These are phyloP conservation scores for Lucilia sericata DNA, from an alignment of 1,140 invertebrate genomes.

Conservation along the genomic window DNA sequence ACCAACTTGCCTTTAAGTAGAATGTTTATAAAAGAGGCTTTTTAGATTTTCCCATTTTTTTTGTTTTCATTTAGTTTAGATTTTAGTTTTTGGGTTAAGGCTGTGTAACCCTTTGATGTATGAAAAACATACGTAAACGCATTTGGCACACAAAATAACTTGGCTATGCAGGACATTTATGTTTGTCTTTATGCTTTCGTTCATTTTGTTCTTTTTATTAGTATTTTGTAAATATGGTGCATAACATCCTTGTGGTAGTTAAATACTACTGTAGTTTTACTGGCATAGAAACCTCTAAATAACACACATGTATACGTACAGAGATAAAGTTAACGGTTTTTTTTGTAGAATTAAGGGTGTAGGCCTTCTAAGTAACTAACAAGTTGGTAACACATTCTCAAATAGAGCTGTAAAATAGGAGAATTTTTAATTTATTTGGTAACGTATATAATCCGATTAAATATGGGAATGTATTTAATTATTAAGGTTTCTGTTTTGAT, in stretches of 20 bases:
- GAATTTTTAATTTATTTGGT: no score
- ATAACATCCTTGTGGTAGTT: conserved; percentile 19
- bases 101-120: conserved; percentile 38
- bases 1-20: neutral
- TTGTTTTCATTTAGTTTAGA: neutral
- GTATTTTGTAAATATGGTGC: conserved; percentile 20
- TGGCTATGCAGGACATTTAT: conserved; percentile 21
- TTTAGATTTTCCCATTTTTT: neutral
- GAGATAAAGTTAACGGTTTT: neutral
- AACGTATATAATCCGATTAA: no score
- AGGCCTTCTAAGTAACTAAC: neutral
- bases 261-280: conserved; percentile 7
- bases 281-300: neutral
- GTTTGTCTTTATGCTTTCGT: neutral
- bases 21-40: conserved; percentile 10
- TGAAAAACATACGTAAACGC: conserved; percentile 13
- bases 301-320: neutral
- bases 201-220: neutral
- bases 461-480: no score
- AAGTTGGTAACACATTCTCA: no score
- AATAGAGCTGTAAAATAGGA: no score
- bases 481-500: no score
- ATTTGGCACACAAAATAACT: conserved; percentile 13
- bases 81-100: conserved; percentile 32
- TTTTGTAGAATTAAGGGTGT: neutral